These are phyloP conservation scores for Xiphophorus maculatus DNA, from an alignment of 2,113 vertebrate species.

Conservation along the genomic window DNA sequence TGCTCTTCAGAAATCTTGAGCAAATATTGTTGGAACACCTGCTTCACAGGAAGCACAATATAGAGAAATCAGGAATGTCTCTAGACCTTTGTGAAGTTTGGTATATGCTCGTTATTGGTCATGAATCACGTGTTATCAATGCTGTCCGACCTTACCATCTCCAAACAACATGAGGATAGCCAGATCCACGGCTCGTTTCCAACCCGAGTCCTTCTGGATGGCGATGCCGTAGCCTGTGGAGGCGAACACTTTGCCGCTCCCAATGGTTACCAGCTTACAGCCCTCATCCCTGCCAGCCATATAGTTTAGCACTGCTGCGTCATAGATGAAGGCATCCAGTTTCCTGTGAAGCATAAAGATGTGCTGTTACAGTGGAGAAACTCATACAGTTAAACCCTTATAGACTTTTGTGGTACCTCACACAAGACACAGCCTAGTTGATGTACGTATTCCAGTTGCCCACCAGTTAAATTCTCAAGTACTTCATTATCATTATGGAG, in stretches of 20 bases:
- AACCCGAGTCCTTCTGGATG: conserved; percentile 97
- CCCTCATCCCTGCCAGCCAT: conserved; percentile 99
- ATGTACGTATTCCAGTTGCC: not conserved
- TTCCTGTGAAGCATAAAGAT: conserved; percentile 81
- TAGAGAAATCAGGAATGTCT: not conserved
- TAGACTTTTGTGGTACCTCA: not conserved
- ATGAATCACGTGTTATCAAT: not conserved
- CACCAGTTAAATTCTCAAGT: too few relatives aligned
- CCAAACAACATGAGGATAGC: conserved; percentile 98
- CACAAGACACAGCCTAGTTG: too few relatives aligned
- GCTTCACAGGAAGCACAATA: not conserved
- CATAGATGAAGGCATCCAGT: conserved; percentile 98
- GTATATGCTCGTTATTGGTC: not conserved
- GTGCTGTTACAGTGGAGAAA: not conserved
- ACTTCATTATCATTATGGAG: not conserved
- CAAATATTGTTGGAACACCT: too few relatives aligned
- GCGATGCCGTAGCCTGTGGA: conserved; percentile 98
- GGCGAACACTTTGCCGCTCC: conserved; percentile 97
- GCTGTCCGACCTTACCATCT: conserved; percentile 81
- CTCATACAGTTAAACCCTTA: not conserved
- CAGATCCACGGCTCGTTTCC: conserved; percentile 97
- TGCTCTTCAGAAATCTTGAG: not conserved
- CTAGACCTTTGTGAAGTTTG: not conserved
- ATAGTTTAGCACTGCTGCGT: conserved; percentile 98
- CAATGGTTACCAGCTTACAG: conserved; percentile 97